Evolutionary conservation across 2,888 invertebrate genomes (phyloP), one percentile per base, ranked within the genome.

Genomic region (Xylocampa areola): DNA sequence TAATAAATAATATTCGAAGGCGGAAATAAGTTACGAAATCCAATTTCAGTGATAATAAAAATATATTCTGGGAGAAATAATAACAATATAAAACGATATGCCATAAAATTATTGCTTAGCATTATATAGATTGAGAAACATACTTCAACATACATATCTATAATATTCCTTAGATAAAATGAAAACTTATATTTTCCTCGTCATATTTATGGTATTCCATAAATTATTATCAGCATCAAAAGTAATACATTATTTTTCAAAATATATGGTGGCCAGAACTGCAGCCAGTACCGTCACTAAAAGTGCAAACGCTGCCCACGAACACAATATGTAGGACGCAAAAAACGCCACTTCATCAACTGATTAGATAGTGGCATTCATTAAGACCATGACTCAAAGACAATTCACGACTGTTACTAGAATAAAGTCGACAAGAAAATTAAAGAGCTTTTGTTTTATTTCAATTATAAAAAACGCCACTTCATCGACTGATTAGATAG

Each of bases 31-130:
- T 44, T 19, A 25, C 16, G 14, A 27, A 40, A 49, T 27, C 4
- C 7, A 27, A 45, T 49, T 17, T 30, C 2, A 13, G n/a, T 21
- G 30, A 40, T 63, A 32, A 36, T 2, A 14, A 35, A 40, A 35
- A 21, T 19, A 0, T 30, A 10, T 21, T 48, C n/a, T 8, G 1
- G 11, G 35, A 35, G 0, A 60, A 35, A 25, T 21, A 30, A 19
- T 23, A 14, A 0, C 6, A 44, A 21, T 19, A 13, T 45, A 47
- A 30, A 30, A 10, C 8, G 0, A 33, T 17, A 4, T 10, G 21
- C 13, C 7, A 35, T 40, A 47, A 58, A 58, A 17, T 14, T 16
- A 7, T 5, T n/a, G n/a, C n/a, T n/a, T 8, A 14, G 25, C 21
- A 11, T 11, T 43, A n/a, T 13, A 37, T n/a, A n/a, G n/a, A n/a